Percentiles rank a stretch among this genome's conserved stretches.
phyloP scores from a whole-genome alignment of 2,113 vertebrate species.

The Psilopsiagon aymara region DNA sequence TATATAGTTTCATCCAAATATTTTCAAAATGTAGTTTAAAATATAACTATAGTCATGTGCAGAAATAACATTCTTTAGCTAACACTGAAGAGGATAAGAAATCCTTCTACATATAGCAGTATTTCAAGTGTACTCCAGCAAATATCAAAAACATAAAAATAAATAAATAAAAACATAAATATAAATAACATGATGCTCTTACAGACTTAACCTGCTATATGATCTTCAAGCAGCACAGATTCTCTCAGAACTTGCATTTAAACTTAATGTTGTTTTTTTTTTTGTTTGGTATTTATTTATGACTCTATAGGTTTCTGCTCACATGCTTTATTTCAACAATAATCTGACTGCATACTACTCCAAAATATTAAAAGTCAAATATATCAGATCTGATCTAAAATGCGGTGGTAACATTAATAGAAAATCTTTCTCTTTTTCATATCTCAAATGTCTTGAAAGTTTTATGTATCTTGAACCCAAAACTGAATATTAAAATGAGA shows the following conservation, averaged over 20 bases:
- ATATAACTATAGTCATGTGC: neutral
- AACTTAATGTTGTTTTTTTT: neutral
- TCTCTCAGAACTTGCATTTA: neutral
- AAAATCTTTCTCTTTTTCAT: neutral
- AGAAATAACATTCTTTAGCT: neutral
- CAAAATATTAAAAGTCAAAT: neutral
- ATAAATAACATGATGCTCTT: rapidly evolving
- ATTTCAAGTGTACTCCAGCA: neutral
- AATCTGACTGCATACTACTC: neutral
- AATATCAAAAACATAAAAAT: neutral
- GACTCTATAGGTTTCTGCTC: neutral
- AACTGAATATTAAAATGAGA: neutral
- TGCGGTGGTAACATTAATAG: neutral
- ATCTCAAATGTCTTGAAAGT: neutral
- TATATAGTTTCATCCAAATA: neutral
- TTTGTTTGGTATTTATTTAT: neutral
- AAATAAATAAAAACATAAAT: neutral
- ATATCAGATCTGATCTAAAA: neutral
- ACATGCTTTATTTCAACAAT: neutral
- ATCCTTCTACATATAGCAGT: neutral
- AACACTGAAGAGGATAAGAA: neutral
- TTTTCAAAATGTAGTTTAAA: neutral
- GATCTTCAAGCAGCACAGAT: neutral
- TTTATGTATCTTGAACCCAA: neutral
- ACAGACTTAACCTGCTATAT: neutral